Evolutionary conservation across 2,797 vertebrate species (phyloP), one percentile per base, ranked within the genome.

Genomic region (Aeoliscus strigatus): DNA sequence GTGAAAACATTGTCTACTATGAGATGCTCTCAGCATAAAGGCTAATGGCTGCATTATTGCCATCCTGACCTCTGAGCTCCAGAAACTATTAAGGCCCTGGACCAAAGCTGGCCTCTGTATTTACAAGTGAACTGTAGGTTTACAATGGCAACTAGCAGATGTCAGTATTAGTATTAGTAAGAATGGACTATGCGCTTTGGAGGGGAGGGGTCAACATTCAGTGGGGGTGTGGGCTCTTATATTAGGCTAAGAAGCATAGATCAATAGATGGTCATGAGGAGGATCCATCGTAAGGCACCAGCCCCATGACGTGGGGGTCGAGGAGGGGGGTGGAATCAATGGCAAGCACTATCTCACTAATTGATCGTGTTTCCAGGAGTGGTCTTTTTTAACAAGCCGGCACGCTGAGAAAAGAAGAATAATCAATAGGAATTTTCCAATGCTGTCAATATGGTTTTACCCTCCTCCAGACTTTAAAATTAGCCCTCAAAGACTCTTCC

Each of bases 351-450:
- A 87, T 88, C 85, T 88, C 77, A 82, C 82, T 88, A 88, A 89
- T 88, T 89, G 84, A 90, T 89, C 79, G 54, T 75, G 78, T 86
- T 87, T 88, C 81, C 69, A 73, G 68, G 68, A 67, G 67, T 71
- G 80, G 41, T 70, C 70, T 79, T 85, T 86, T 82, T 86, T 87
- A 87, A 87, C 79, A 82, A 86, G 79, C 75, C 30, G 28, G 42
- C 30, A 43, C 73, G 70, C 76, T 60, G 78, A 82, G 76, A 74
- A 83, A 80, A 77, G 76, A 66, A 58, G 78, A 87, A 83, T 79
- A 88, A 88, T 90, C 88, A 77, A 88, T 87, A 66, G 44, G 73
- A 82, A 81, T 83, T 86, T 84, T 79, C 81, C 85, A 71, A 88
- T 85, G 38, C 51, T 51, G 76, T 87, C 83, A 73, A 87, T 88